Percentiles rank a stretch among this genome's conserved stretches.
Conservation (phyloP, 2,113 vertebrate species). For the Recurvirostra avosetta region DNA sequence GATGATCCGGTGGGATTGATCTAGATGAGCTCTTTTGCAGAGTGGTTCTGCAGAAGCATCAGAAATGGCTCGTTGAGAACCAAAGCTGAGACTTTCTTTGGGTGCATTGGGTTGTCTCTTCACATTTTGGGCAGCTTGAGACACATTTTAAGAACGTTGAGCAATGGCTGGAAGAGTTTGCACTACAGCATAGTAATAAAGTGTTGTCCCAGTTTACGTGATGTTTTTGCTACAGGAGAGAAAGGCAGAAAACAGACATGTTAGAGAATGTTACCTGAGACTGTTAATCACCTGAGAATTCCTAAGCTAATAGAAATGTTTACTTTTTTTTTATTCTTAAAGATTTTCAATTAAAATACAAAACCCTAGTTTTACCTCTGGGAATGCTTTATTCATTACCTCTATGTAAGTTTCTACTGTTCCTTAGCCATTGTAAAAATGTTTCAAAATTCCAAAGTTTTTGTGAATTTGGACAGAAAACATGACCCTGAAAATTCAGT, state of each 20-base stretch:
- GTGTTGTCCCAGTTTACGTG: not conserved
- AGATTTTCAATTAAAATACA: not conserved
- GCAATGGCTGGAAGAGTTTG: not conserved
- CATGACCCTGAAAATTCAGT: not conserved
- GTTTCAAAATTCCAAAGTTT: not conserved
- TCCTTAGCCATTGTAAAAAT: not conserved
- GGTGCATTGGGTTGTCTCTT: not conserved
- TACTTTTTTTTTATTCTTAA: not conserved
- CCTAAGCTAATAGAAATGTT: not conserved
- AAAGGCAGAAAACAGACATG: not conserved
- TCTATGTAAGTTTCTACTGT: not conserved
- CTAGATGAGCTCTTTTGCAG: not conserved
- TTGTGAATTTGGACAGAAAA: not conserved
- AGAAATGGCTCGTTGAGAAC: not conserved
- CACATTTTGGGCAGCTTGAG: not conserved
- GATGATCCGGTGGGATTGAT: not conserved
- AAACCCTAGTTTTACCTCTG: not conserved
- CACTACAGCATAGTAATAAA: not conserved
- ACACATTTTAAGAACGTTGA: not conserved
- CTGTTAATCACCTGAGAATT: not conserved
- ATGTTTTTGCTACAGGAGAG: not conserved
- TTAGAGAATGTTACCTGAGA: not conserved
- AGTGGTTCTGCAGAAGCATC: not conserved
- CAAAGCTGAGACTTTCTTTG: not conserved
- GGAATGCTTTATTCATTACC: not conserved